phyloP scores from a whole-genome alignment of 2,797 vertebrate species.

The Molossus molossus region DNA sequence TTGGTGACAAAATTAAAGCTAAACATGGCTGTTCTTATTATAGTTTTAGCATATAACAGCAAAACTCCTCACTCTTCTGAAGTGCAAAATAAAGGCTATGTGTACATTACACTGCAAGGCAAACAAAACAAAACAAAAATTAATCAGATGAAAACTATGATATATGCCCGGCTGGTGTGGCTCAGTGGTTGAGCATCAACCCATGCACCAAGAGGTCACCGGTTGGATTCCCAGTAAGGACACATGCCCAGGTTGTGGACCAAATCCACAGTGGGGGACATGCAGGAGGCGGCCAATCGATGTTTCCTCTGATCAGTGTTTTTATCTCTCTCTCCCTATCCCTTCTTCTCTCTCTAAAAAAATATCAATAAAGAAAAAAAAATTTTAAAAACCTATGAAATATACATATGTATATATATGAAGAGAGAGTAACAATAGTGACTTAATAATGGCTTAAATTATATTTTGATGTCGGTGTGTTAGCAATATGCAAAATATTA shows the following conservation, averaged over 20 bases:
- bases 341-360: too few species aligned
- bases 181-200: too few species aligned
- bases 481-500: slow-evolving; percentile 25
- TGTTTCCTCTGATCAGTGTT: too few species aligned
- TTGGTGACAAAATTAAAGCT: background rate
- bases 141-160: background rate
- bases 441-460: background rate
- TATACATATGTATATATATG: background rate
- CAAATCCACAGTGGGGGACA: too few species aligned
- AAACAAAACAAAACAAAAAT: slow-evolving; percentile 19
- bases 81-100: background rate
- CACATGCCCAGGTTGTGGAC: too few species aligned
- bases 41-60: background rate
- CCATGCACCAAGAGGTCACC: too few species aligned
- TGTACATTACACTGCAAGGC: background rate
- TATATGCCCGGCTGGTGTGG: too few species aligned
- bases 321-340: too few species aligned
- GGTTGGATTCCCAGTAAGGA: too few species aligned
- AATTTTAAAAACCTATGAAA: background rate
- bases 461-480: background rate
- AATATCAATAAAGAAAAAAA: too few species aligned
- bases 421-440: slow-evolving; percentile 14
- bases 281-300: too few species aligned
- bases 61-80: background rate
- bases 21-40: background rate